Percentiles rank a stretch among this genome's conserved stretches.
Conservation (phyloP, 2,888 invertebrate species). For the Plagodis pulveraria region DNA sequence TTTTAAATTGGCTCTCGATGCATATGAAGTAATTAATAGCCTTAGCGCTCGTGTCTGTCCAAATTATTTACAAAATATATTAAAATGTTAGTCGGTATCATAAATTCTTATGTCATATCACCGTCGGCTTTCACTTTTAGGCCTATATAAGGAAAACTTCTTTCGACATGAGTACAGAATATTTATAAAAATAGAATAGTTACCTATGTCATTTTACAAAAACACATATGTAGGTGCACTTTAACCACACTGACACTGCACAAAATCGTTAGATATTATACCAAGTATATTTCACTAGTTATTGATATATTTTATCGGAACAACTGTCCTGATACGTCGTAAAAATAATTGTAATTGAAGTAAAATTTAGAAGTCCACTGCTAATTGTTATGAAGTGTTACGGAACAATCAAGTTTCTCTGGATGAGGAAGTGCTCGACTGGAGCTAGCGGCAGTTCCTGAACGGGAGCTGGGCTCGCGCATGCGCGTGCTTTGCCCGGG, state of each 20-base stretch:
- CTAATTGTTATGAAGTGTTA: neutral
- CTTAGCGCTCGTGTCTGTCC: no score
- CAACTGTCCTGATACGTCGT: no score
- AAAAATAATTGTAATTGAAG: neutral
- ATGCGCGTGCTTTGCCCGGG: conserved; percentile 65
- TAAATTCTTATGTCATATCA: neutral
- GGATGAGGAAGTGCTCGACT: conserved; percentile 61
- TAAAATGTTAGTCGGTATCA: no score
- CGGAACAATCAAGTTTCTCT: conserved; percentile 35
- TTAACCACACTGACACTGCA: conserved; percentile 6
- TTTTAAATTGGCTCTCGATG: no score
- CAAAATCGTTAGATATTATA: conserved; percentile 1
- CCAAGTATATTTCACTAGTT: neutral
- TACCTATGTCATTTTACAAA: conserved; percentile 4
- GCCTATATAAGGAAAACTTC: conserved; percentile 11
- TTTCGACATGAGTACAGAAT: neutral
- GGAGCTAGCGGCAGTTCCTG: conserved; percentile 58
- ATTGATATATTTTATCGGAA: neutral
- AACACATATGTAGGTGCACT: conserved; percentile 3
- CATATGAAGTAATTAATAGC: no score
- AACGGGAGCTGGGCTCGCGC: conserved; percentile 63
- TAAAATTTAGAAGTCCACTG: neutral
- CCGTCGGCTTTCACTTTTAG: conserved; percentile 14
- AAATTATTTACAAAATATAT: no score
- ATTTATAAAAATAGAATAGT: neutral